phyloP scores from a whole-genome alignment of 2,888 invertebrate species.

The Eilema sororculum region DNA sequence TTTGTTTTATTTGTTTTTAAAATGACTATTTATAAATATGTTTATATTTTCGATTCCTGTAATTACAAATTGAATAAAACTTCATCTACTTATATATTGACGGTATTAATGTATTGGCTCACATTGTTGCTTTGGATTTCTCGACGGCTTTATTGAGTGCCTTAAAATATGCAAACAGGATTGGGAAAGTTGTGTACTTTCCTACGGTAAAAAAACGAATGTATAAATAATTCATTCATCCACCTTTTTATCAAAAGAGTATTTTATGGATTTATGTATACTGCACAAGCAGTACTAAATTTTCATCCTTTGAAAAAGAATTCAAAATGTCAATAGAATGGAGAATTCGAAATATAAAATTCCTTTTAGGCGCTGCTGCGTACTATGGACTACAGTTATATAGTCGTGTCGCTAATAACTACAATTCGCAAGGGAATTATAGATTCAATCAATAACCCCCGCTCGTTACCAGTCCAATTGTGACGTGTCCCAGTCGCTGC shows the following conservation, averaged over 20 bases:
- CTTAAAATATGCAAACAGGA: slow-evolving; percentile 15
- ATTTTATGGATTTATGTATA: slow-evolving; percentile 4
- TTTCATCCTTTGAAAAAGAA: not conserved
- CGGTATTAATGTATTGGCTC: not conserved
- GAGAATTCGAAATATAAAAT: slow-evolving; percentile 20
- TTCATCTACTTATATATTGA: not conserved
- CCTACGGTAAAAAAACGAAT: slow-evolving; percentile 9
- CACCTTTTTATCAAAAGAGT: slow-evolving; percentile 13
- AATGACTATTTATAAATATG: not conserved
- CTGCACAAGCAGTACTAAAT: not conserved
- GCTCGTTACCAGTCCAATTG: slow-evolving; percentile 70
- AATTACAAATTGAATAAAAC: slow-evolving; percentile 1
- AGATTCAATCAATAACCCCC: slow-evolving; percentile 71
- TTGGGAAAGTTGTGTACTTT: slow-evolving; percentile 15
- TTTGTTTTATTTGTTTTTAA: not conserved
- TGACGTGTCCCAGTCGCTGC: slow-evolving; percentile 61
- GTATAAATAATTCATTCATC: slow-evolving; percentile 12
- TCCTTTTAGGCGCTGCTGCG: not conserved
- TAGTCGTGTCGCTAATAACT: slow-evolving; percentile 52
- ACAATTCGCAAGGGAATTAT: slow-evolving; percentile 61
- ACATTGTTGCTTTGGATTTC: slow-evolving; percentile 2
- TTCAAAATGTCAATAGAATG: not conserved
- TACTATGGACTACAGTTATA: slow-evolving; percentile 22
- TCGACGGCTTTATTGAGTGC: slow-evolving; percentile 8
- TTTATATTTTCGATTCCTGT: not conserved